Evolutionary conservation across 2,113 vertebrate genomes (phyloP), one percentile per base, ranked within the genome.

Genomic region (Tylochromis polylepis): DNA sequence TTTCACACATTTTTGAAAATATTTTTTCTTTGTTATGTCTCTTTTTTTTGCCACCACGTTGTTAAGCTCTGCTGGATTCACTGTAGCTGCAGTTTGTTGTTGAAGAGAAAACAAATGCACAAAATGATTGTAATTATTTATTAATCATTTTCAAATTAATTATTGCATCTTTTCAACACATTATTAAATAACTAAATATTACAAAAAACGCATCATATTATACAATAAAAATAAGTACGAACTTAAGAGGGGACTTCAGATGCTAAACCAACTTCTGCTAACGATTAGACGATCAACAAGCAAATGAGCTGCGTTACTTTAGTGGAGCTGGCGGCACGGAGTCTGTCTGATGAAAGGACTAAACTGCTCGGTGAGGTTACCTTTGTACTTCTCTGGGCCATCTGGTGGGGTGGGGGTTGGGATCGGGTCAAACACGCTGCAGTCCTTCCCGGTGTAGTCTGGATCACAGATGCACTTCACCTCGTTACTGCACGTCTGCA

Each of bases 381-480:
- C 98, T 96, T 96, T 98, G 90, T 96, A 80, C 83, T 97, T 96
- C 91, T 98, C 98, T 0, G 92, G 96, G 81, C 97, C 97, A 3
- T 97, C 98, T 0, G 95, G 95, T 0, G 96, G 96, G 8, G 96
- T 97, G 5, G 98, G 96, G 2, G 97, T 97, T 0, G 97, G 97
- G 83, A 98, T 96, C 3, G 98, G 98, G 95, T 99, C 98, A 11
- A 95, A 96, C 80, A 99, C 97, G 5, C 98, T 99, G 94, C 98
- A 99, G 96, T 99, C 98, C 94, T 98, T 99, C 84, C 98, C 98
- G 0, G 98, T 99, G 97, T 97, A 98, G 92, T 98, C 97, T 0
- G 96, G 79, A 83, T 98, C 97, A 85, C 98, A 99, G 96, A 99
- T 99, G 87, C 98, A 99, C 89, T 97, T 98, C 84, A 98, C 96